phyloP scores from a whole-genome alignment of 2,113 vertebrate species.

The Chionodraco myersi region DNA sequence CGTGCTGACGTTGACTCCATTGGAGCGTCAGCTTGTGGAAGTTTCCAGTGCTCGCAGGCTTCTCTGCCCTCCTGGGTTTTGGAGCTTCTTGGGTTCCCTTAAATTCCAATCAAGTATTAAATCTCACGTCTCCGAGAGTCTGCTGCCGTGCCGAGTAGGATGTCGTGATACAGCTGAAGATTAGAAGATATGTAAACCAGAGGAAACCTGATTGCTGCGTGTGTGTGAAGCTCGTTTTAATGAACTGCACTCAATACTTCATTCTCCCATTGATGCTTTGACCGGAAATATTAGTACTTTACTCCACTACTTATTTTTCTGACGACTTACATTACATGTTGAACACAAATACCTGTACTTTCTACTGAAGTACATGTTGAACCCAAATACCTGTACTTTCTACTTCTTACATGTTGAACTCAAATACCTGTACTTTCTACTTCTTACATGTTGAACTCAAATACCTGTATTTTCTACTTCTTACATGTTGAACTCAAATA shows the following conservation, averaged over 20 bases:
- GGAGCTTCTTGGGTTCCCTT: constrained; percentile 41
- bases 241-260: constrained; percentile 14
- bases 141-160: constrained; percentile 50
- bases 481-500: too few relatives aligned
- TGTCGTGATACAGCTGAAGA: constrained; percentile 50
- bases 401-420: too few relatives aligned
- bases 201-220: constrained; percentile 20
- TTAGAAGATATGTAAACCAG: constrained; percentile 33
- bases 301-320: too few relatives aligned
- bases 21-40: constrained; percentile 4
- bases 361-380: too few relatives aligned
- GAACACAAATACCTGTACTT: too few relatives aligned
- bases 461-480: too few relatives aligned
- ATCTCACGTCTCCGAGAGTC: constrained; percentile 53
- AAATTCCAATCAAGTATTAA: constrained; percentile 63
- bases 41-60: constrained; percentile 12
- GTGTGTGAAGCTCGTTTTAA: constrained; percentile 33
- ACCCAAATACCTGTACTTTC: too few relatives aligned
- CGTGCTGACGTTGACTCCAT: neutral
- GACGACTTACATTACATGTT: too few relatives aligned
- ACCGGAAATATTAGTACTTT: constrained; percentile 28
- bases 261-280: constrained; percentile 4
- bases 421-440: too few relatives aligned
- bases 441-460: too few relatives aligned
- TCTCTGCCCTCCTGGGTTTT: constrained; percentile 16